Percentiles rank a stretch among this genome's conserved stretches.
These are phyloP conservation scores for Hiodon tergisus DNA, from an alignment of 2,113 vertebrate genomes.

Conservation along the genomic window DNA sequence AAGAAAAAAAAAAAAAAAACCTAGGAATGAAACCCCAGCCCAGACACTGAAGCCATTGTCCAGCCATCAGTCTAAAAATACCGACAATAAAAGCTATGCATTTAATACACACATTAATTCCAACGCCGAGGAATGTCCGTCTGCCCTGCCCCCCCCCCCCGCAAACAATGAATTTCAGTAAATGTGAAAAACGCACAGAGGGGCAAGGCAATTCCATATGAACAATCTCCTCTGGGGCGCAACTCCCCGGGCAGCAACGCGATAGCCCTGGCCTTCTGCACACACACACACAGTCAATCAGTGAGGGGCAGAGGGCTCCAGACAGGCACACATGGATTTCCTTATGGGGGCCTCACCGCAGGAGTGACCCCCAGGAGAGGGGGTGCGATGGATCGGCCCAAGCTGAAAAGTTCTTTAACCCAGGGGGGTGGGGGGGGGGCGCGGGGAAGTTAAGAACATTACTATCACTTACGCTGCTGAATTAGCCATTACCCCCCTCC, in stretches of 20 bases:
- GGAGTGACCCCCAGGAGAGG: slow-evolving; percentile 2
- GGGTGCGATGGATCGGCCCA: background rate
- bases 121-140: background rate
- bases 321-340: slow-evolving; percentile 8
- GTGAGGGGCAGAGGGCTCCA: background rate
- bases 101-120: background rate
- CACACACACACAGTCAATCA: background rate
- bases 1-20: background rate
- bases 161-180: background rate
- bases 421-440: background rate
- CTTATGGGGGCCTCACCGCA: background rate
- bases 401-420: background rate
- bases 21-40: background rate
- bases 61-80: background rate
- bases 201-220: background rate
- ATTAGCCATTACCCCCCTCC: background rate
- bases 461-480: background rate
- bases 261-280: background rate
- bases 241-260: background rate
- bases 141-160: background rate
- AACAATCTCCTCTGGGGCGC: background rate
- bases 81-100: background rate
- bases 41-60: background rate
- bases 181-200: too few species aligned
- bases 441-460: background rate